Base-by-base conservation (phyloP, 2,797 vertebrate genomes). In the Clarias pachynema region DNA sequence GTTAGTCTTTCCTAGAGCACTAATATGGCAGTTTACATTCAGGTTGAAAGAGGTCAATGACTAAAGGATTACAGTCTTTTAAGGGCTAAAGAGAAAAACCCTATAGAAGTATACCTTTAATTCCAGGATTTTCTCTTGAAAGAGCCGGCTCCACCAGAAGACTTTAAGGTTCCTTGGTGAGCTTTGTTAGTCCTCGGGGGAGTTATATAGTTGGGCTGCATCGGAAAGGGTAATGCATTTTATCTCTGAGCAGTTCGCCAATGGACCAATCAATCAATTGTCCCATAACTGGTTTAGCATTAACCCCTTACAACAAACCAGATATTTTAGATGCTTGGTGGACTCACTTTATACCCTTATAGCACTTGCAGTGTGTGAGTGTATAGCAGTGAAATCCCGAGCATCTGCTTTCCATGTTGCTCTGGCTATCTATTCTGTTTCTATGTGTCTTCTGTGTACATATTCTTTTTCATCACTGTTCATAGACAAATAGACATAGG, bases 101-200 rank as follows among this genome's bases (percentile, higher is more conserved):
- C 87, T 84, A 83, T 83, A 89, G 89, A 87, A 88, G 87, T 89
- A 86, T 87, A 56, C 56, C 70, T 81, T 88, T 88, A 91, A 92
- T 89, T 89, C 89, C 82, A 29, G 82, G 89, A 86, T 88, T 89
- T 91, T 89, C 87, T 87, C 81, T 91, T 90, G 86, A 91, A 91
- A 90, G 87, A 83, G 81, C 86, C 79, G 81, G 81, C 86, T 89
- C 87, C 77, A 86, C 83, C 83, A 85, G 72, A 88, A 86, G 85
- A 85, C 89, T 90, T 90, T 89, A 87, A 89, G 89, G 85, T 89
- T 90, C 68, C 85, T 87, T 82, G 83, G 85, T 73, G 89, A 85
- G 87, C 78, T 88, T 84, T 87, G 49, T 81, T 63, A 37, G 63
- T 88, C 69, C 31, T 81, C 63, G 75, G 83, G 68, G 79, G 18